These are phyloP conservation scores for Micronisus gabar DNA, from an alignment of 2,113 vertebrate species.

Conservation along the genomic window DNA sequence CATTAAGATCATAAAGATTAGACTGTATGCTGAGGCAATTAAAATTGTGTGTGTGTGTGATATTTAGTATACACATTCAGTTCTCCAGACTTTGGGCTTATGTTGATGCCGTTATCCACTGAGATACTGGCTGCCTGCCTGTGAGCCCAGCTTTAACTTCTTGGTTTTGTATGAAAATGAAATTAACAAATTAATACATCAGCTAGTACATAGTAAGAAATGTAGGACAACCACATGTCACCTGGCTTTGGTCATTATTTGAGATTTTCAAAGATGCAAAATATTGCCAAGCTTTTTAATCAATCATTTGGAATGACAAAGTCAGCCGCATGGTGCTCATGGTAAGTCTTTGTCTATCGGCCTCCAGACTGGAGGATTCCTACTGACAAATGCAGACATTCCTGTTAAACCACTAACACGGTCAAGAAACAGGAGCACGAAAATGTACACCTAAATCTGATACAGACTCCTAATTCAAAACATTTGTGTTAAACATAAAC, in stretches of 20 bases:
- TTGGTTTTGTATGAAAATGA: not conserved
- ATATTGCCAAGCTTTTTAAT: not conserved
- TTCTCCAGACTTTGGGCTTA: not conserved
- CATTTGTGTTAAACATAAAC: not conserved
- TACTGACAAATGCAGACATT: not conserved
- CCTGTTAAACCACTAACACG: not conserved
- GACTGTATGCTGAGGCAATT: not conserved
- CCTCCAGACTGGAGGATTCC: not conserved
- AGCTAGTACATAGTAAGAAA: not conserved
- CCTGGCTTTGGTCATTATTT: not conserved
- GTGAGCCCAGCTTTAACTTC: not conserved
- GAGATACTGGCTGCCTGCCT: not conserved
- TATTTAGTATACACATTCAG: not conserved
- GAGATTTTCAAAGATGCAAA: not conserved
- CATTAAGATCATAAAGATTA: not conserved
- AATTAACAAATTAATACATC: not conserved
- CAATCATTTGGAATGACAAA: not conserved
- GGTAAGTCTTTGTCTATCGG: not conserved
- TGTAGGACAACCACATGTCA: not conserved
- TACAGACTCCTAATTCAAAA: not conserved
- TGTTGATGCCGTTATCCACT: not conserved
- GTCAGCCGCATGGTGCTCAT: not conserved
- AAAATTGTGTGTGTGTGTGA: not conserved
- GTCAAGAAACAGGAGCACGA: not conserved
- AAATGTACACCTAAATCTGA: not conserved